Evolutionary conservation across 2,888 invertebrate species (phyloP), one percentile per base, ranked within the genome.

Genomic region (Crioceris asparagi): DNA sequence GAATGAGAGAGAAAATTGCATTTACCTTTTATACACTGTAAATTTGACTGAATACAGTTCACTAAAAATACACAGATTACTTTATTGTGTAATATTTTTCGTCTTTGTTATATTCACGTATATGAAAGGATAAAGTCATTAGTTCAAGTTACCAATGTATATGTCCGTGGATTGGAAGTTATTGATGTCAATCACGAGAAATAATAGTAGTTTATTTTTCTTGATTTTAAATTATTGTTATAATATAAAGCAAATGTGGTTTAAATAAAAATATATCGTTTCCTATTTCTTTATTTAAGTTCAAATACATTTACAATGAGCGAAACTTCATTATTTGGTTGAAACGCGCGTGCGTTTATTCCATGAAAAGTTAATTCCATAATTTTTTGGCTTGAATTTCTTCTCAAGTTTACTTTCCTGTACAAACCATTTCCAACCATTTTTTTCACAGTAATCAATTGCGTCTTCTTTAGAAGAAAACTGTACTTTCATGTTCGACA

Each of bases 321-420:
- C 25, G 4, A 27, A 35, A 23, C 15, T 8, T 7, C 31, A 35
- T 45, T 77, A 98, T 70, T 98, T 98, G 2, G 96, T 96, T 3
- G 91, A 86, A 26, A 85, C 83, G 53, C 98, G 71, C n/a, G 94
- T 93, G 52, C 88, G 81, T 57, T 83, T 90, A 59, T 93, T 86
- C 98, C 98, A 98, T 2, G 92, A 74, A 65, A 93, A 99, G 62
- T 98, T 98, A 15, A 80, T 65, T 8, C 88, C 96, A 59, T 98
- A 99, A 40, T 79, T 84, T 64, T 97, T 97, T 4, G 83, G 79
- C 55, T 79, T 85, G 39, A 80, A 76, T 18, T 76, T 69, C 55
- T 77, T 79, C 19, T 77, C 71, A 10, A 73, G 74, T 48, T 83
- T 77, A 4, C 78, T 77, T 29, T 80, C 76, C 53, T 93, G 88